Evolutionary conservation across 2,888 invertebrate species (phyloP).

Genomic region (Drosophila maculinotata): DNA sequence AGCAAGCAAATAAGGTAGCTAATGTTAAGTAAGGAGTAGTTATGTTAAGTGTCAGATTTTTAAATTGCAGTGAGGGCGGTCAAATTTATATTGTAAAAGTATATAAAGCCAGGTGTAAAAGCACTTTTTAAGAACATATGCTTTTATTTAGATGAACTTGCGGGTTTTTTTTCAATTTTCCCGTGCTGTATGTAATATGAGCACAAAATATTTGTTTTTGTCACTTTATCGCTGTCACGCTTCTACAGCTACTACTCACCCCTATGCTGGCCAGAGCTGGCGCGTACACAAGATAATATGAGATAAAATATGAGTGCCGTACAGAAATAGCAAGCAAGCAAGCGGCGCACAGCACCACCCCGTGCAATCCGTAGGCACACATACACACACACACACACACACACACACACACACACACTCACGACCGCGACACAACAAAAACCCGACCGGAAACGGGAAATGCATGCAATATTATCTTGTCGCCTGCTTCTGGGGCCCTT

Average conservation of each 20-base stretch:
- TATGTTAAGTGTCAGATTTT: slow-evolving; percentile 22
- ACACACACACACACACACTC: slow-evolving; percentile 12
- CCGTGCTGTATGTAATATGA: slow-evolving; percentile 7
- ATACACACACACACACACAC: neutral
- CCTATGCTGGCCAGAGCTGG: slow-evolving; percentile 25
- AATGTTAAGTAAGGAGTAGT: neutral
- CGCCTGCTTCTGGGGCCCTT: slow-evolving; percentile 32
- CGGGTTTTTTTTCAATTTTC: neutral
- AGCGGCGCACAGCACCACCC: slow-evolving; percentile 34
- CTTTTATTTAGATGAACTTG: neutral
- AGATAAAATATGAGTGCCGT: slow-evolving; percentile 57
- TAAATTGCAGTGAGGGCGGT: neutral
- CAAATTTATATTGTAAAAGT: neutral
- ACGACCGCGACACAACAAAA: slow-evolving; percentile 21
- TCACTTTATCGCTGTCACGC: slow-evolving; percentile 50
- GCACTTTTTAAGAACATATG: too few relatives aligned
- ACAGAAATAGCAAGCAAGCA: slow-evolving; percentile 65
- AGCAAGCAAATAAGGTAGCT: neutral
- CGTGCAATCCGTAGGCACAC: slow-evolving; percentile 37
- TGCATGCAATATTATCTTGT: slow-evolving; percentile 69
- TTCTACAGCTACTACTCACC: slow-evolving; percentile 18
- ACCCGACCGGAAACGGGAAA: slow-evolving; percentile 70
- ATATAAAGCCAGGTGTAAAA: too few relatives aligned
- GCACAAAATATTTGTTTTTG: slow-evolving; percentile 53
- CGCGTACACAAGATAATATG: slow-evolving; percentile 59